Evolutionary conservation across 2,888 invertebrate genomes (phyloP), one percentile per base, ranked within the genome.

Genomic region (Netelia virgata): DNA sequence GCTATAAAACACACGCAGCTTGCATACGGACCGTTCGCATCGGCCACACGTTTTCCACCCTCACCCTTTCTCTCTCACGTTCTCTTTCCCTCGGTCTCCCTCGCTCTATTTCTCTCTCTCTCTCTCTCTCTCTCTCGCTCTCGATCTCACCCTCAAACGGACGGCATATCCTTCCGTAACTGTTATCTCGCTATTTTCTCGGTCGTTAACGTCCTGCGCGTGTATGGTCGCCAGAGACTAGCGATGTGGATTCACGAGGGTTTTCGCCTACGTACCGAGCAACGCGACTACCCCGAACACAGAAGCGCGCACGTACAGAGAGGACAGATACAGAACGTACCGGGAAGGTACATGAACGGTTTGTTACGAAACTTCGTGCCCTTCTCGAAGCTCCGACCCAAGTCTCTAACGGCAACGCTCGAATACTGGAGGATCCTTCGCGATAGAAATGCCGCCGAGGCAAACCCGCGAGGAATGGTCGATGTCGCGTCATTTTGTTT

Each of bases 111-210:
- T 64, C 59, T 61, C 72, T 64, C 57, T 20, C 63, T 68, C 36
- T 68, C 57, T 66, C 66, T 69, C 59, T 64, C 59, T 61, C 72
- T 50, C 68, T 59, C 23, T 63, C 66, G 47, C 47, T 50, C 47
- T 66, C 43, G 77, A 43, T 70, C 61, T 73, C n/a, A 41, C 61
- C 28, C 43, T 66, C 36, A 53, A 36, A 36, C 36, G 28, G 57
- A 57, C 69, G 69, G 73, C 63, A 75, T 61, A 82, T 83, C 83
- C 79, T 86, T 82, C 82, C 81, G 75, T 59, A 82, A 79, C 85
- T 82, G 85, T 82, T 85, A 86, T 86, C 86, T 85, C 63, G 81
- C 61, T 79, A 79, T 75, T 83, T 86, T 83, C 85, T 85, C 72
- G 73, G 68, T 72, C 77, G 77, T 82, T 82, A 72, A 73, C 82